Percentiles rank a stretch among this genome's conserved stretches.
phyloP scores from a whole-genome alignment of 2,797 vertebrate species.

The Rachycentron canadum region DNA sequence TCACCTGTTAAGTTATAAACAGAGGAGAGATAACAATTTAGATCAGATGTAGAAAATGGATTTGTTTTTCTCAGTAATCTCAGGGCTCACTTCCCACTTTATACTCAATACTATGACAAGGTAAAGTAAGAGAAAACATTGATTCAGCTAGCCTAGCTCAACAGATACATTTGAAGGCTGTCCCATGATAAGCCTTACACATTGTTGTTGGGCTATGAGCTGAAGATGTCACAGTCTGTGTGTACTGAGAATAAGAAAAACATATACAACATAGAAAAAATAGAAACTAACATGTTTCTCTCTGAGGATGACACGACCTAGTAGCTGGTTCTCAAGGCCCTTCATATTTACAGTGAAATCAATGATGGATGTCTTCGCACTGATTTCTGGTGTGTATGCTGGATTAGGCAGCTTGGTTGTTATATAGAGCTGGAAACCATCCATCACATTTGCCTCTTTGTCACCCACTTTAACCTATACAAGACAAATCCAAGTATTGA shows the following conservation, averaged over 20 bases:
- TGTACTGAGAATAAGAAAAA: background rate
- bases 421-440: conserved; percentile 91
- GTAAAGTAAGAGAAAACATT: background rate
- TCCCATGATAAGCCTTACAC: background rate
- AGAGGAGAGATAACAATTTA: too few species aligned
- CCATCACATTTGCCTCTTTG: conserved; percentile 91
- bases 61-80: too few species aligned
- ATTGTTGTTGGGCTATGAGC: background rate
- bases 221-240: background rate
- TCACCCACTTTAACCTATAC: conserved; percentile 93
- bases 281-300: conserved; percentile 89
- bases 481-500: conserved; percentile 18
- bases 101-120: background rate
- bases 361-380: conserved; percentile 91
- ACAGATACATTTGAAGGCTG: background rate
- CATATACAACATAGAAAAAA: background rate
- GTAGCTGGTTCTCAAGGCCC: conserved; percentile 93
- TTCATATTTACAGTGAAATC: conserved; percentile 95
- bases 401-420: conserved; percentile 94
- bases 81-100: background rate
- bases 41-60: too few species aligned
- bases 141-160: background rate
- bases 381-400: conserved; percentile 92
- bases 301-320: conserved; percentile 91
- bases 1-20: too few species aligned